Percentiles rank a stretch among this genome's conserved stretches.
phyloP scores from a whole-genome alignment of 2,888 invertebrate species.

The Marasmarcha lunaedactyla region DNA sequence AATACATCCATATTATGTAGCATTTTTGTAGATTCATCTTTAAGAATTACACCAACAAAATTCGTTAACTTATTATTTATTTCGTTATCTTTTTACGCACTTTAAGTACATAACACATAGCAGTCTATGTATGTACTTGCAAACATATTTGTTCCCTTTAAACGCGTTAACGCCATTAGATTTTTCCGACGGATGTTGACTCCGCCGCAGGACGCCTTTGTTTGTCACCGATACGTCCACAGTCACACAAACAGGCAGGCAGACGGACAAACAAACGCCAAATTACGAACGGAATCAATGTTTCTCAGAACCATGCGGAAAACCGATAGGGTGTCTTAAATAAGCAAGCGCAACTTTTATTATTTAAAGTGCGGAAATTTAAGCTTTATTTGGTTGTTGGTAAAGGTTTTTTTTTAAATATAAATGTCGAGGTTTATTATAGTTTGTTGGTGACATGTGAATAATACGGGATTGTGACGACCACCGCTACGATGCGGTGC shows the following conservation, averaged over 20 bases:
- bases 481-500: conserved; percentile 31
- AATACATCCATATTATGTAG: too few relatives aligned
- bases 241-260: conserved; percentile 27
- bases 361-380: not conserved
- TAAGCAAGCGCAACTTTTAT: not conserved
- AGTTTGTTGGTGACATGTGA: conserved; percentile 48
- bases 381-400: conserved; percentile 29
- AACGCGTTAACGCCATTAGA: conserved; percentile 9
- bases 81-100: too few relatives aligned
- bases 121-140: too few relatives aligned
- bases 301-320: conserved; percentile 44
- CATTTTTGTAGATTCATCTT: too few relatives aligned
- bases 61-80: too few relatives aligned
- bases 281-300: conserved; percentile 38
- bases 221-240: conserved; percentile 47
- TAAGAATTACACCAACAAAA: too few relatives aligned
- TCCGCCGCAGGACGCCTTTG: conserved; percentile 44
- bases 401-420: too few relatives aligned
- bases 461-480: conserved; percentile 27
- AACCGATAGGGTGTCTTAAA: conserved; percentile 46
- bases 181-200: conserved; percentile 23
- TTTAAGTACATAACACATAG: too few relatives aligned
- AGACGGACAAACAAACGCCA: conserved; percentile 34
- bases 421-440: too few relatives aligned
- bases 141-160: too few relatives aligned